A percentile compares a stretch with the other conserved stretches of the same genome.
These are phyloP conservation scores for Taurulus bubalis DNA, from an alignment of 2,113 vertebrate genomes.

Conservation along the genomic window DNA sequence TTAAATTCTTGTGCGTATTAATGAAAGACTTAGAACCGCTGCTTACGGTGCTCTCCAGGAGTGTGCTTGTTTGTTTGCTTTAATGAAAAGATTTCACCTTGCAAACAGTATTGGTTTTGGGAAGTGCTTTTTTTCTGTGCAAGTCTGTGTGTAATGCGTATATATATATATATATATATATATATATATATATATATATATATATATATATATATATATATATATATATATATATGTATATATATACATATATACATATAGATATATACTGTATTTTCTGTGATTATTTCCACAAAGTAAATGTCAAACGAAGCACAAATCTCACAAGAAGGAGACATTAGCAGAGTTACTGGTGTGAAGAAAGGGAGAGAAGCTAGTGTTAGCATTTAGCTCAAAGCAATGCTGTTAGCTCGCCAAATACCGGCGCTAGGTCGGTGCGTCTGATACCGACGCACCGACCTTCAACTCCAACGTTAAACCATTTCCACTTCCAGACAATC, in stretches of 20 bases:
- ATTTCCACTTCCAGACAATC: too few species aligned
- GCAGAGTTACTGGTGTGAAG: not conserved
- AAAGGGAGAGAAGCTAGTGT: too few species aligned
- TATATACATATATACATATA: too few species aligned
- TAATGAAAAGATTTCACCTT: slow-evolving; percentile 79
- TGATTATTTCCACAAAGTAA: slow-evolving; percentile 38
- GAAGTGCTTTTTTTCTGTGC: slow-evolving; percentile 29
- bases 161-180: not conserved
- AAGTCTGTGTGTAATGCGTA: not conserved
- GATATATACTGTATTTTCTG: not conserved
- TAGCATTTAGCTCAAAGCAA: too few species aligned
- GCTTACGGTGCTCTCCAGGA: slow-evolving; percentile 45
- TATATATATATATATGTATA: not conserved
- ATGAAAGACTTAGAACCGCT: slow-evolving; percentile 69
- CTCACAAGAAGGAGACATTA: slow-evolving; percentile 3
- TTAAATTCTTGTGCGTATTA: slow-evolving; percentile 79
- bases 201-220: too few species aligned
- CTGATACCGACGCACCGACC: too few species aligned
- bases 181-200: too few species aligned
- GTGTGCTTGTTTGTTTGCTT: slow-evolving; percentile 67
- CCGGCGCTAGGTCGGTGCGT: too few species aligned
- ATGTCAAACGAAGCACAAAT: slow-evolving; percentile 21
- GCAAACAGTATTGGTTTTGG: slow-evolving; percentile 33
- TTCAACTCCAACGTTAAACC: too few species aligned
- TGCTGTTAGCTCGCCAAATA: too few species aligned